Evolutionary conservation across 1,140 invertebrate species (phyloP), one percentile per base, ranked within the genome.

Genomic region (Calliphora vicina): DNA sequence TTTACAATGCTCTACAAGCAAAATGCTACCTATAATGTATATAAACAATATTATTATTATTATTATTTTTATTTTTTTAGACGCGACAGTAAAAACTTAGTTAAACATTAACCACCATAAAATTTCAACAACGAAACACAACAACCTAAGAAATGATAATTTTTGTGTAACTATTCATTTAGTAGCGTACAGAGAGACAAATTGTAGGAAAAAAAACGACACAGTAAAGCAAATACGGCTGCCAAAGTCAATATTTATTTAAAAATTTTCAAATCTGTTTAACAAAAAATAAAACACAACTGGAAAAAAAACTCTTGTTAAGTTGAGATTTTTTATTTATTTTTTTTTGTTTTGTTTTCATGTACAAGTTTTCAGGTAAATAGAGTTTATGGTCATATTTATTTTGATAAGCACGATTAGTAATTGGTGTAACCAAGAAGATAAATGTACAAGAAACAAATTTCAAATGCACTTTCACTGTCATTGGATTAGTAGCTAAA

Each of bases 11-110:
- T 23, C 4, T 67, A 25, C 61, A 6, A 67, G 20, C 9, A 67
- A 67, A 67, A 67, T 57, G 61, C 61, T 67, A 67, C 61, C 61
- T 67, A 67, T 67, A 67, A 67, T 67, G 61, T 67, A 20, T 67
- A 67, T 67, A 67, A 67, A 67, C 61, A 67, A 57, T 57, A 57
- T 57, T 57, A 57, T 57, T 57, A 15, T 57, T 57, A n/a, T 57
- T 15, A 57, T 4, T 57, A n/a, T 57, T 15, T 57, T 57, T n/a
- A n/a, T n/a, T 57, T 57, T 67, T 67, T 67, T 67, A 23, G 61
- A 23, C 61, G 61, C 61, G 61, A 67, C 61, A 67, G 61, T 67
- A 67, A 67, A 67, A 67, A 67, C 61, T 67, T 67, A 67, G 61
- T 67, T 67, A 67, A 67, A 67, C 61, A 67, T 25, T 67, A 67